A percentile compares a stretch with the other conserved stretches of the same genome.
Evolutionary conservation across 1,140 invertebrate genomes (phyloP).

Genomic region (Tetragnatha versicolor): DNA sequence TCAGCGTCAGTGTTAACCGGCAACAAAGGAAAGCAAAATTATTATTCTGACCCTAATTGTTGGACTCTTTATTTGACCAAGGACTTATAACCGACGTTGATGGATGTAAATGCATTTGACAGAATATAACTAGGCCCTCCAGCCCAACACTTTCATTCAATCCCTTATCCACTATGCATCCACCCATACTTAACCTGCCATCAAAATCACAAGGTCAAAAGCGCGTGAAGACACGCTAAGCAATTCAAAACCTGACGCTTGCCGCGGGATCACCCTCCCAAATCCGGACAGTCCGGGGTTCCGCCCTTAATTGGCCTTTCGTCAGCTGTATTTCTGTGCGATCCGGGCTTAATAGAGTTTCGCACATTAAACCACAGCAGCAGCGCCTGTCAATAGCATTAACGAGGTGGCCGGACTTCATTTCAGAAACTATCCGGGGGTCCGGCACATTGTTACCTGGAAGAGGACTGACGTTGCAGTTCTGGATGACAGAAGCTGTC

Average conservation of each 20-base stretch:
- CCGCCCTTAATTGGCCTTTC: constrained; percentile 16
- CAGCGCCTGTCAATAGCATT: constrained; percentile 29
- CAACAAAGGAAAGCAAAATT: no score
- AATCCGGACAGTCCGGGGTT: not conserved
- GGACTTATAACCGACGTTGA: no score
- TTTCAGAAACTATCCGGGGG: constrained; percentile 11
- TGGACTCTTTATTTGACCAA: no score
- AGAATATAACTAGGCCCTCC: no score
- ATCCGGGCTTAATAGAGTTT: constrained; percentile 12
- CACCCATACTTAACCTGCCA: no score
- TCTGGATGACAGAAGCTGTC: not conserved
- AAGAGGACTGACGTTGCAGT: not conserved
- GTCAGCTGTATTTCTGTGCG: not conserved
- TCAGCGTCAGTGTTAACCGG: no score
- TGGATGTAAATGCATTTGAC: no score
- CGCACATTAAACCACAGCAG: constrained; percentile 5
- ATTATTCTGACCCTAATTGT: no score
- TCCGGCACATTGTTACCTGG: not conserved
- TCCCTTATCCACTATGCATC: no score
- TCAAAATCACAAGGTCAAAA: no score
- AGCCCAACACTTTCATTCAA: no score
- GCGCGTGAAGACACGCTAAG: not conserved
- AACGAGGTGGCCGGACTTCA: constrained; percentile 24
- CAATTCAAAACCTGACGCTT: constrained; percentile 16
- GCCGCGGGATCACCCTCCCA: not conserved